A percentile compares a stretch with the other conserved stretches of the same genome.
Conservation (phyloP, 1,140 invertebrate genomes). For the Xylocopa sonorina region DNA sequence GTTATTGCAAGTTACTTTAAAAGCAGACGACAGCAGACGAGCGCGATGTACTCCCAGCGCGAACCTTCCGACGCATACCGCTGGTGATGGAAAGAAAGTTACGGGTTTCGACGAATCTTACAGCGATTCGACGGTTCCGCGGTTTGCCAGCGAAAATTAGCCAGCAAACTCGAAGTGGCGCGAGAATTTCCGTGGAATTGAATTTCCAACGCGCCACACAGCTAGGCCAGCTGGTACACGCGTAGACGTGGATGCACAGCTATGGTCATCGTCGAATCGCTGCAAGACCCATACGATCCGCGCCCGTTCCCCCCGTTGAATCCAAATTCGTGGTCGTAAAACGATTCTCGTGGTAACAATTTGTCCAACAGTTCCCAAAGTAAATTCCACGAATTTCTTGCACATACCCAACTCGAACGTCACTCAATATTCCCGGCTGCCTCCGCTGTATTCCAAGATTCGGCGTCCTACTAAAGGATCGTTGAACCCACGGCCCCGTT, state of each 20-base stretch:
- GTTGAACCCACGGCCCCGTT: constrained; percentile 21
- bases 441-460: not conserved
- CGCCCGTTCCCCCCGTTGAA: not conserved
- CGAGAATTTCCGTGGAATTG: not conserved
- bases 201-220: not conserved
- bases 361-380: not conserved
- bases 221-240: not conserved
- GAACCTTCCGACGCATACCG: not conserved
- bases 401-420: constrained; percentile 6
- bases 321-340: not conserved
- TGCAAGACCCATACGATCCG: not conserved
- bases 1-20: too few species aligned
- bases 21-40: too few species aligned
- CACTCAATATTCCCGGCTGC: not conserved
- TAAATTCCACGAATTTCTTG: constrained; percentile 5
- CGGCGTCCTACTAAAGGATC: constrained; percentile 17
- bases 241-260: not conserved
- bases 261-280: constrained; percentile 8
- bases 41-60: constrained; percentile 17
- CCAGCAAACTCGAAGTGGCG: fast-evolving
- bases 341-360: not conserved
- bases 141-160: not conserved
- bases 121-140: constrained; percentile 20
- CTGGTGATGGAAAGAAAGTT: constrained; percentile 12
- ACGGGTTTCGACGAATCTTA: constrained; percentile 12